Base-by-base conservation (phyloP, 2,888 invertebrate species). In the Exocentrus adspersus region DNA sequence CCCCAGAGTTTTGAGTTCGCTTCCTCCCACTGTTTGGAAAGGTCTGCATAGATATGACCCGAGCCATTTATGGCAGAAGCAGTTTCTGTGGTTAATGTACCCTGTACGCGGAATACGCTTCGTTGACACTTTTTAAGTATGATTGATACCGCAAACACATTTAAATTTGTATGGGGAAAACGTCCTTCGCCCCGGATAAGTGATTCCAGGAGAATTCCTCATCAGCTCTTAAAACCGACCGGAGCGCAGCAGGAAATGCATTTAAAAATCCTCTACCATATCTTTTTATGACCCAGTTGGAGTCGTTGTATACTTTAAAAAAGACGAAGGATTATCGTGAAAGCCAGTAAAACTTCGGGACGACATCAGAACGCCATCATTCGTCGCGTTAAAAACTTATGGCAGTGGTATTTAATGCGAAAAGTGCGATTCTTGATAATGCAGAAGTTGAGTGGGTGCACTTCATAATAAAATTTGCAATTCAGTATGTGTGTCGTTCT, bases 111-210 rank as follows among this genome's bases (percentile, higher is more conserved):
- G 56, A 66, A 64, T 65, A 54, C 61, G 64, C 65, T 32, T 61
- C 43, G 67, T 67, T 64, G 69, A 68, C 68, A 64, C 65, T 63
- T 67, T 64, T 69, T 65, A 69, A 67, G 69, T 65, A 72, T 73
- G 74, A 74, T 74, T 74, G 73, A 74, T 74, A 67, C 67, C 57
- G 65, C 67, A 65, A 71, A 70, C 68, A 69, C 70, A 71, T 72
- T 72, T 70, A 68, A 66, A 68, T 65, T 65, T 68, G 66, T 62
- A 67, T 59, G 63, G 56, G 52, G 61, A 28, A 54, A 24, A 43
- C 16, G 16, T 14, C 12, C 43, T 9, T 43, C 53, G 37, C 37
- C 41, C 46, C 51, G 20, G n/a, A 37, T 53, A 20, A 9, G 24
- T 10, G 42, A 14, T 37, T 54, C 21, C 30, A 17, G 19, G n/a